A percentile compares a stretch with the other conserved stretches of the same genome.
phyloP scores from a whole-genome alignment of 92 coral and sea anemone species.

The Phymanthus crucifer region DNA sequence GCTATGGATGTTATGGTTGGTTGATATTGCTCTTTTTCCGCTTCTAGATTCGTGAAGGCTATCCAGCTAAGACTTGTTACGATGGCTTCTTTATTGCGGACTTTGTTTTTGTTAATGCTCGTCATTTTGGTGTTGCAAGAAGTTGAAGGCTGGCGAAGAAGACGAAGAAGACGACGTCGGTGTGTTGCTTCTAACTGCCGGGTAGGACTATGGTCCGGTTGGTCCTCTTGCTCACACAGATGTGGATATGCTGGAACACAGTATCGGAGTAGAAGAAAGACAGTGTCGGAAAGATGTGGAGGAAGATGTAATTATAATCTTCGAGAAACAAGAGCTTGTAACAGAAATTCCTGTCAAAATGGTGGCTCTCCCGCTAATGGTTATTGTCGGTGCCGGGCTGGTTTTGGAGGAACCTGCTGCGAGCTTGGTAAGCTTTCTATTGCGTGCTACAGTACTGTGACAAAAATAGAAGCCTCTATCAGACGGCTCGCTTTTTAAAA shows the following conservation, averaged over 20 bases:
- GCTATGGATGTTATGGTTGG: no score
- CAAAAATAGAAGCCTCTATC: no score
- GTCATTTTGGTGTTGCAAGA: background rate
- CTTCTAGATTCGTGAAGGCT: no score
- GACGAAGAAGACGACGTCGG: slow-evolving; percentile 65
- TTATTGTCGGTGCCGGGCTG: slow-evolving; percentile 70
- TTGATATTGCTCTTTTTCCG: no score
- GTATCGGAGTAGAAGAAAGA: slow-evolving; percentile 54
- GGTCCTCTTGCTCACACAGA: slow-evolving; percentile 66
- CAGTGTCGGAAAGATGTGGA: slow-evolving; percentile 55
- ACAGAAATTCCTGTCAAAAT: slow-evolving; percentile 70
- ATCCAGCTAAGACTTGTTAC: background rate
- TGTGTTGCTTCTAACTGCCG: slow-evolving; percentile 54
- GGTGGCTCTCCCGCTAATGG: slow-evolving; percentile 72
- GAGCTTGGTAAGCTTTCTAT: slow-evolving; percentile 60
- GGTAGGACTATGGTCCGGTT: slow-evolving; percentile 50
- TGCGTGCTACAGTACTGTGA: no score
- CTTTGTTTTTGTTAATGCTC: background rate
- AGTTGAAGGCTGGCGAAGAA: slow-evolving; percentile 55
- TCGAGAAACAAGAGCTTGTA: slow-evolving; percentile 56
- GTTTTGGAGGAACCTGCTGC: slow-evolving; percentile 81
- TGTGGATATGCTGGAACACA: slow-evolving; percentile 81
- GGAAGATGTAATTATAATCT: slow-evolving; percentile 62
- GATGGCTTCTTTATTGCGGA: background rate
- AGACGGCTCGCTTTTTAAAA: no score